Base-by-base conservation (phyloP, 2,888 invertebrate species). In the Acrobasis suavella region DNA sequence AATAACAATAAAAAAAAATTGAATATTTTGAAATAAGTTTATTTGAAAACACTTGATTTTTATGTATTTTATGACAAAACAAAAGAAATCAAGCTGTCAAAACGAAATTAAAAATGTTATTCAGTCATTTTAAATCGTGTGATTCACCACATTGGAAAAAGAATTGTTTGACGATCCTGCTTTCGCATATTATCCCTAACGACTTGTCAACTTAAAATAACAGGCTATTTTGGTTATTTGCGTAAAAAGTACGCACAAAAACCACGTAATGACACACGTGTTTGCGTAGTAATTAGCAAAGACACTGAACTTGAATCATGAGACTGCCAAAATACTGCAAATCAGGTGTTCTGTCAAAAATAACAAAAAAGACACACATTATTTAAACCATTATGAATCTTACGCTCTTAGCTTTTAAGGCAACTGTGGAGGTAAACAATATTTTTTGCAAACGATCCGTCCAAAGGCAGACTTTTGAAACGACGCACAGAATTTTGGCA, bases 301-400 rank as follows among this genome's bases (percentile, higher is more conserved):
- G 85, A 81, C 87, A 87, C 87, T 89, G 89, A 89, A 88, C 89
- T 89, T 89, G 88, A 74, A 74, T 77, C 70, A 73, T 73, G 77
- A 78, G 69, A 66, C 74, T 81, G 82, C 80, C 81, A 82, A 82
- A 62, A 46, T 62, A 50, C 62, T 67, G 65, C 63, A 56, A 58
- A 69, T 74, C 75, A 77, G 75, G 72, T 75, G 72, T 64, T 61
- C 42, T 58, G 60, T 66, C 64, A 60, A 58, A 64, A 61, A 64
- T 50, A 65, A 14, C 58, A 46, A 58, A 51, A 37, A 63, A 65
- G 52, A 61, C 39, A 59, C 58, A 39, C 14, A 8, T 17, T 42
- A 39, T 16, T 58, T 37, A 50, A 32, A 17, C 61, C 14, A 71
- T 54, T 67, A 60, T 68, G 60, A 54, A 67, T 70, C 67, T 67